These are phyloP conservation scores for Grantiella picta DNA, from an alignment of 2,113 vertebrate genomes.

Conservation along the genomic window DNA sequence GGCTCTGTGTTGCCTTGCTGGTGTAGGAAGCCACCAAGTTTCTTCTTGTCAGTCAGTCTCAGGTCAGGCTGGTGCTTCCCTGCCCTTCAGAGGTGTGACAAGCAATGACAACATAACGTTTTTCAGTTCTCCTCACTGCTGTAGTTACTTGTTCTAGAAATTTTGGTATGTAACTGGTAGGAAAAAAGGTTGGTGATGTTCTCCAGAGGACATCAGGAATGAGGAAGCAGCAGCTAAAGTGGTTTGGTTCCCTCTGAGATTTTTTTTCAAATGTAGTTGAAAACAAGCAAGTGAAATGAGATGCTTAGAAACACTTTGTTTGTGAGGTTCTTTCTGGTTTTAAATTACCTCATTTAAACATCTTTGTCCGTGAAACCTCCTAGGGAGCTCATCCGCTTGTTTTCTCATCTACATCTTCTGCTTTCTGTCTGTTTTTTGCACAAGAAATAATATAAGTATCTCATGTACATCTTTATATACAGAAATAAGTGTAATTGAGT, in stretches of 20 bases:
- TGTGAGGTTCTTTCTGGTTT: slow-evolving; percentile 26
- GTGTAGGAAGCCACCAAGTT: neutral
- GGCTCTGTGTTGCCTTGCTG: neutral
- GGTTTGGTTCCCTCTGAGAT: slow-evolving; percentile 29
- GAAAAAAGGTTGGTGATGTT: neutral
- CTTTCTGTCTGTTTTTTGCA: neutral
- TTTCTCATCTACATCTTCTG: slow-evolving; percentile 1
- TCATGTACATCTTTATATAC: neutral
- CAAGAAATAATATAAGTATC: neutral
- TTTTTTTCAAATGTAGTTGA: neutral
- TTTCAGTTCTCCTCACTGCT: neutral
- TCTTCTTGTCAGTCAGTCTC: neutral
- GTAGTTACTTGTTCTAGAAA: neutral
- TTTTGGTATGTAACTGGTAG: neutral
- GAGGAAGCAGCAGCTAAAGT: slow-evolving; percentile 10
- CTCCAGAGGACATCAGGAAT: neutral
- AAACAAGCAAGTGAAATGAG: slow-evolving; percentile 18
- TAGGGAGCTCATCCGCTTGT: neutral
- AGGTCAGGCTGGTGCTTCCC: neutral
- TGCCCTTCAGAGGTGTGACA: neutral
- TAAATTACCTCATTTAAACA: slow-evolving; percentile 28
- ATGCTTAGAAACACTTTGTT: slow-evolving; percentile 2
- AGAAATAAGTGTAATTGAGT: neutral
- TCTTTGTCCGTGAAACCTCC: slow-evolving; percentile 30
- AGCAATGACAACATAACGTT: neutral